Base-by-base conservation (phyloP, 1,140 invertebrate species). In the Cheumatopsyche charites region DNA sequence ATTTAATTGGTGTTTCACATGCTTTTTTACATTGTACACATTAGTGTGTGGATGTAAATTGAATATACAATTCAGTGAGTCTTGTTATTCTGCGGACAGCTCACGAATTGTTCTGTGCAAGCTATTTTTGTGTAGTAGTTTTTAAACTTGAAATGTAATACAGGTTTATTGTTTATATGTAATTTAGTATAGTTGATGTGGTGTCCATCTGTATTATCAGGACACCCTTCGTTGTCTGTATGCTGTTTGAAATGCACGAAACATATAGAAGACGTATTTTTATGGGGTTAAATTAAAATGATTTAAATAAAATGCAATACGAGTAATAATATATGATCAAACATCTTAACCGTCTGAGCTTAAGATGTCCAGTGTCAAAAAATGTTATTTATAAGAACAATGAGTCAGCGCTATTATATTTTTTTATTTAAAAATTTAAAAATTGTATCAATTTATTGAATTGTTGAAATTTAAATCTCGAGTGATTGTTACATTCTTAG, bases 231-330 rank as follows among this genome's bases (percentile, higher is more conserved):
- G 81, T 83, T 83, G 81, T 85, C 83, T 85, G 83, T 85, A 85
- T 85, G 82, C 84, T 84, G 83, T 85, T 84, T 82, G 83, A 85
- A 85, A 85, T 85, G 83, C 83, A 85, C 83, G 82, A 85, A 85
- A 85, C 83, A 84, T 85, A 79, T 83, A 84, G 83, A 85, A 84
- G 83, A 85, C 83, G 80, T 81, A 76, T 76, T 76, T 73, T 73
- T 71, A 76, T 73, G 71, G 75, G 71, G 71, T 76, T 73, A 58
- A 25, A 21, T 58, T 58, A 58, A 58, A 58, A 73, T 73, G 61
- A 73, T 75, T 71, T 45, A 47, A 17, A 47, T 67, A 75, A 70
- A 62, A 55, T 72, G 67, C 74, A 72, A 72, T 66, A 62, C 47
- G 74, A 73, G 72, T 67, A 62, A 68, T 11, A 17, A 62, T 72